These are phyloP conservation scores for Entomobrya proxima DNA, from an alignment of 2,888 invertebrate genomes.

Conservation along the genomic window DNA sequence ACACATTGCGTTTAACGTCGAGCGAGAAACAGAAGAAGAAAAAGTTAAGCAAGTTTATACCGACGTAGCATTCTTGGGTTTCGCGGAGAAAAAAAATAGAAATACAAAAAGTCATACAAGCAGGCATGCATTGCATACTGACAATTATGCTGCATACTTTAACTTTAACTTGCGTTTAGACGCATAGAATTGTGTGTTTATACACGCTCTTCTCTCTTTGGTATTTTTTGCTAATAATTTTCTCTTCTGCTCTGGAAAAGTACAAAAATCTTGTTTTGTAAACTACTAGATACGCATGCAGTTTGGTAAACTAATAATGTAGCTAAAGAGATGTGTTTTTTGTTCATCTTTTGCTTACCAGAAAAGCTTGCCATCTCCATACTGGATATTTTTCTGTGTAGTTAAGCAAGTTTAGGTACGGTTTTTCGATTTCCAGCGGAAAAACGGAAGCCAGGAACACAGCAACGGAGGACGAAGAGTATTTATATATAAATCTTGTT, in stretches of 20 bases:
- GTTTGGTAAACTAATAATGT: neutral
- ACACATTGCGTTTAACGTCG: neutral
- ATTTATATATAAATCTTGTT: too few species aligned
- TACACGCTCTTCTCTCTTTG: neutral
- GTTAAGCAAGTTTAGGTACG: neutral
- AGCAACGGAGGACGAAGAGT: neutral
- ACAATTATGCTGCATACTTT: too few species aligned
- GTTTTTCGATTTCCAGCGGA: neutral
- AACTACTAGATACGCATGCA: neutral
- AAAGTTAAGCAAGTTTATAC: neutral
- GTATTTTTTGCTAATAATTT: neutral
- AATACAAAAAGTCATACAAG: neutral
- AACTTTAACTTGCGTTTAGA: neutral
- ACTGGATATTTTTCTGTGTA: neutral
- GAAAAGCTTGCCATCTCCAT: conserved; percentile 57
- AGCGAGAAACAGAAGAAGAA: neutral
- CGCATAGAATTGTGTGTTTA: neutral
- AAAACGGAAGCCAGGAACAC: neutral
- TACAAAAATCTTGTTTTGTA: neutral
- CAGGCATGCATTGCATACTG: neutral
- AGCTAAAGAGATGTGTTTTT: neutral
- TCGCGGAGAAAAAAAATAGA: neutral
- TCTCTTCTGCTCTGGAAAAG: neutral
- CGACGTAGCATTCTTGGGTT: neutral
- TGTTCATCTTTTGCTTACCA: conserved; percentile 32